Conservation (phyloP, 2,113 vertebrate genomes). For the Aphelocoma coerulescens region DNA sequence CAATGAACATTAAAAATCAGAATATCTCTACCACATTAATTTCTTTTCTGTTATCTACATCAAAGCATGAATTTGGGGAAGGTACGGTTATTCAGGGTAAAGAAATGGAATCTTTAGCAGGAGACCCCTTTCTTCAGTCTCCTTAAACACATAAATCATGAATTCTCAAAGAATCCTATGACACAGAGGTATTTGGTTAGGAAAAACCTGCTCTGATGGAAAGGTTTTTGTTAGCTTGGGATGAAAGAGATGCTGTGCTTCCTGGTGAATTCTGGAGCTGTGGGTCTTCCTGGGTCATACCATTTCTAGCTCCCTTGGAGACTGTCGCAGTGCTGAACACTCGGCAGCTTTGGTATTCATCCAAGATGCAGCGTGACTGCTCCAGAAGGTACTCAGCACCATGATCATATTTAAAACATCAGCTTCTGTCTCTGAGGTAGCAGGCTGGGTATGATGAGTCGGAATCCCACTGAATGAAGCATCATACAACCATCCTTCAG, state of each 20-base stretch:
- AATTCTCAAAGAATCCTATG: background rate
- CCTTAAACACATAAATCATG: background rate
- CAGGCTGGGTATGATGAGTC: background rate
- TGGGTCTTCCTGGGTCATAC: background rate
- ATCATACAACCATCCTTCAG: background rate
- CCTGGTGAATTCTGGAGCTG: background rate
- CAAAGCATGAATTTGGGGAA: background rate
- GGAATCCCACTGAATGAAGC: background rate
- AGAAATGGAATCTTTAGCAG: background rate
- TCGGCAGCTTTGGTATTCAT: background rate
- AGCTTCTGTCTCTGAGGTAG: background rate
- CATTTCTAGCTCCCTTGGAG: background rate
- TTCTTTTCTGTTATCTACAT: background rate
- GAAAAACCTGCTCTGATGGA: background rate
- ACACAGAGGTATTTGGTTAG: background rate
- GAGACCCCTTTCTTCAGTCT: background rate
- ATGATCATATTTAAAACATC: background rate
- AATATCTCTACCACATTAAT: background rate
- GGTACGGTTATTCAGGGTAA: background rate
- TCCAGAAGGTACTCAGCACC: background rate
- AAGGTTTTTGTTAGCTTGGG: background rate
- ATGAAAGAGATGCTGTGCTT: background rate
- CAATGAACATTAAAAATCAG: background rate
- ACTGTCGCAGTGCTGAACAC: background rate
- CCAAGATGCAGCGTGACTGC: background rate